phyloP scores from a whole-genome alignment of 2,113 vertebrate species.

The Ophiodon elongatus region DNA sequence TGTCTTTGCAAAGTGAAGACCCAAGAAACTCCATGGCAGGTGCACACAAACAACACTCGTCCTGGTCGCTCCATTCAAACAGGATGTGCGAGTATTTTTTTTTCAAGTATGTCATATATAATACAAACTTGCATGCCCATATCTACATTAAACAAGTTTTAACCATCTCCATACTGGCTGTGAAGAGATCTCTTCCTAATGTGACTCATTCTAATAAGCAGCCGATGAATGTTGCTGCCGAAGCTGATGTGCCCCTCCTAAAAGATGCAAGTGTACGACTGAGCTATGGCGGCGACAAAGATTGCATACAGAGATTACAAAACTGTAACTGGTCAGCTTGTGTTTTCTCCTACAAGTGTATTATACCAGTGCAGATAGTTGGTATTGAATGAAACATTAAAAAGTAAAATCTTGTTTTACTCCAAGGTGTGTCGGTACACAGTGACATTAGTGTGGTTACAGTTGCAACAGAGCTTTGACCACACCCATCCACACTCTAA shows the following conservation, averaged over 20 bases:
- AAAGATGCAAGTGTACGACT: too few species aligned
- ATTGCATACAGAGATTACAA: not conserved
- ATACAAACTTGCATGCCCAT: not conserved
- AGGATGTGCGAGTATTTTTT: not conserved
- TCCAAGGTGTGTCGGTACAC: not conserved
- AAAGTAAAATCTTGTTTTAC: not conserved
- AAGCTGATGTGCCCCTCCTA: not conserved
- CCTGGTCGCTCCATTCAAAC: not conserved
- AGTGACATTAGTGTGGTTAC: not conserved
- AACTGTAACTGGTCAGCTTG: not conserved
- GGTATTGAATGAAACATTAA: not conserved
- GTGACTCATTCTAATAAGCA: not conserved
- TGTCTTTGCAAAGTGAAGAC: conserved; percentile 20
- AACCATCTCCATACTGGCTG: not conserved
- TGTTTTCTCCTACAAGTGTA: not conserved
- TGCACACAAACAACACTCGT: not conserved
- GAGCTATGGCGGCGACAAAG: not conserved
- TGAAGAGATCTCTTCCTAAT: not conserved
- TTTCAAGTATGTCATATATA: not conserved
- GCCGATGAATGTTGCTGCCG: not conserved
- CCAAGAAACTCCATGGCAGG: conserved; percentile 4
- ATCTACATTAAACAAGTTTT: not conserved
- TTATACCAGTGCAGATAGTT: not conserved
- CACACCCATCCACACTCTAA: not conserved
- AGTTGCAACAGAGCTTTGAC: not conserved